These are phyloP conservation scores for Clarias platycephalus DNA, from an alignment of 2,797 vertebrate genomes.

Conservation along the genomic window DNA sequence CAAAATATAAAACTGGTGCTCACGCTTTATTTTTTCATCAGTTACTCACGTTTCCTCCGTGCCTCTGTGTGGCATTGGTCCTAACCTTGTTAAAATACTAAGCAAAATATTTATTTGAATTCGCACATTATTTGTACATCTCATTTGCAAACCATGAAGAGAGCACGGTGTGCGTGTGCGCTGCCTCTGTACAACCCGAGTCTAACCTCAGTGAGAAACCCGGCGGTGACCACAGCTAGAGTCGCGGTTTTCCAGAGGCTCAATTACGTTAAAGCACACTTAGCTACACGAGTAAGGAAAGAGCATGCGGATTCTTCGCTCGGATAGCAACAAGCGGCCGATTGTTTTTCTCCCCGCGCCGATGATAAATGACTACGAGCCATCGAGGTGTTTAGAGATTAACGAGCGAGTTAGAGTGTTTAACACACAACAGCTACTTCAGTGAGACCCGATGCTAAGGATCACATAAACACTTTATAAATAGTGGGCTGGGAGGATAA, in stretches of 20 bases:
- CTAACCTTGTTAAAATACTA: background rate
- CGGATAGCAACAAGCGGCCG: conserved; percentile 8
- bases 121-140: background rate
- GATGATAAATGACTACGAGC: conserved; percentile 40
- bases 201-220: conserved; percentile 4
- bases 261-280: background rate
- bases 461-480: conserved; percentile 79
- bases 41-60: background rate
- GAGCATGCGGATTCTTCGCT: background rate
- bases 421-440: conserved; percentile 65
- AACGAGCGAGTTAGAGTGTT: conserved; percentile 59
- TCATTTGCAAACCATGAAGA: conserved; percentile 3
- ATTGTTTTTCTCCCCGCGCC: conserved; percentile 6
- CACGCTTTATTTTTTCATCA: background rate
- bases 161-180: background rate
- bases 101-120: background rate
- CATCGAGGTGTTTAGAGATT: conserved; percentile 60
- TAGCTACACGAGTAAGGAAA: background rate
- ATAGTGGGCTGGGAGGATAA: conserved; percentile 74
- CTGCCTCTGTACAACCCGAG: background rate
- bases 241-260: conserved; percentile 19
- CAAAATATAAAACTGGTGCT: background rate
- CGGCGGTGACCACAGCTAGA: conserved; percentile 3
- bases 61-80: background rate
- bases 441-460: conserved; percentile 64